Evolutionary conservation across 2,888 invertebrate species (phyloP), one percentile per base, ranked within the genome.

Genomic region (Loripinus fragilis): DNA sequence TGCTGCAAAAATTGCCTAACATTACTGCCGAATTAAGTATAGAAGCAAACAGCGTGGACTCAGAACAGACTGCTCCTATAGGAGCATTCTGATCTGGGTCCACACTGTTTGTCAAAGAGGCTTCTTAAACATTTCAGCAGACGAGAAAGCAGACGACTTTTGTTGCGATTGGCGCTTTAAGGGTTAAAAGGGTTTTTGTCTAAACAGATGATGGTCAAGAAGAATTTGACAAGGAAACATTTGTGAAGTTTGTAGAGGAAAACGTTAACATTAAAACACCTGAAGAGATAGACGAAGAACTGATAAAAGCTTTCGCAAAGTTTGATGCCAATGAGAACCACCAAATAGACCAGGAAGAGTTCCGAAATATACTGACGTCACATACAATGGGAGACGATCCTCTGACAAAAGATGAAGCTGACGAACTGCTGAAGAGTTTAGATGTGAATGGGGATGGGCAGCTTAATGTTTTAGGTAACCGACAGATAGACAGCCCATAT

Each of bases 291-390:
- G 77, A 83, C 35, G 67, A 68, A 55, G 82, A 83, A 30, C 67
- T 83, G 1, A 70, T 72, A 28, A 70, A 71, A 5, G 82, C 82
- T 1, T 83, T 83, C 70, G 77, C 72, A 20, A 83, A 79, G 67
- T 83, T 83, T 28, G 77, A 77, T 50, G 73, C 73, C 8, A 72
- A 69, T 35, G 38, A 42, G n/a, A 77, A 83, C 50, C 33, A 64
- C n/a, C 35, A 33, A 33, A 83, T 83, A 23, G 70, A 74, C 42
- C 77, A 75, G 55, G 79, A 83, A 15, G 79, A 83, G 25, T 83
- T 83, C 25, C 64, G 66, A 25, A 77, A 73, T 33, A 68, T 77
- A 3, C 74, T 83, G 79, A 83, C 77, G 17, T 60, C 60, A 33
- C 15, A 30, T 2, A 74, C 68, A 25, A 42, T 77, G 42, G 82